Base-by-base conservation (phyloP, 1,140 invertebrate species). In the Ostrea edulis region DNA sequence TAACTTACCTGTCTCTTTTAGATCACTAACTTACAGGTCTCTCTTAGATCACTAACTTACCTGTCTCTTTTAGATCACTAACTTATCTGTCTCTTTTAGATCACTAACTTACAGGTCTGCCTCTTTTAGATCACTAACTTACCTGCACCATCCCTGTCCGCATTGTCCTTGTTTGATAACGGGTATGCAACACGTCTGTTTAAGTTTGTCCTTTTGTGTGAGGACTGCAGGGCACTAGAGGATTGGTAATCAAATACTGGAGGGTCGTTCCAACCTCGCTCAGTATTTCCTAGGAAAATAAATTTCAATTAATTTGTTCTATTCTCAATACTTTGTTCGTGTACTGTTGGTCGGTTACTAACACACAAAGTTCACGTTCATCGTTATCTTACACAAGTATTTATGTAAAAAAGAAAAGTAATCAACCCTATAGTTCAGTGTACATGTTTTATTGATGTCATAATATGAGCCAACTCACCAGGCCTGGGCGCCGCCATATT, bases 231-330 rank as follows among this genome's bases (percentile, higher is more conserved):
- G 12, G 89, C 55, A 35, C 44, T 87, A 9, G 77, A 65, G 14
- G 88, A 77, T 22, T 86, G 58, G 82, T 89, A 91, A 29, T 90
- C 86, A 87, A 92, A 92, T 68, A 93, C 65, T 7, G 93, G 93
- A 5, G 93, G 93, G 84, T 94, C 93, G 91, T 94, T 94, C 93
- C 93, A 94, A 12, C 93, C 93, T 54, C 92, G 85, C 51, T 93
- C 93, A 20, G 84, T 65, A 86, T 93, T 92, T 65, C 93, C 93
- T 94, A 8, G 22, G 22, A 25, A 85, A 62, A 85, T n/a, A n/a
- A 58, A 44, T 29, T 29, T n/a, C 8, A n/a, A n/a, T n/a, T 5
- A 44, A 44, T 44, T 1, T 44, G 35, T 44, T 44, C 35, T 44
- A 1, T 44, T 44, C 35, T 44, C 35, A 44, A 44, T 44, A 44